Evolutionary conservation across 2,888 invertebrate genomes (phyloP), one percentile per base, ranked within the genome.

Genomic region (Abrostola tripartita): DNA sequence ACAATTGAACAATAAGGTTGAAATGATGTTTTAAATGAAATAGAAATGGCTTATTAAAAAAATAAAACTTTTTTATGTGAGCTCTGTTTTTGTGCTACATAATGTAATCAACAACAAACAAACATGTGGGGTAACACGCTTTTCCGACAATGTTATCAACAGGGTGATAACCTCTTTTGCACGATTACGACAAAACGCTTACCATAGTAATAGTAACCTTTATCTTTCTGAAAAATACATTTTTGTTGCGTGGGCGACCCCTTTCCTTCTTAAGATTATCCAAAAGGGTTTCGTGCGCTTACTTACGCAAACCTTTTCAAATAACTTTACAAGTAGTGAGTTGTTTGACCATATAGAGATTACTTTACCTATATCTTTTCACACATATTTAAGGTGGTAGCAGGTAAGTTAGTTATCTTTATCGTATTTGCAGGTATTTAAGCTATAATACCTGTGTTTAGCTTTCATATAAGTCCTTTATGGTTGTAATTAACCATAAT

Each of bases 201-300:
- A 61, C 57, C 52, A 74, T 52, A 50, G 59, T 55, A 63, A 61
- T 65, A 51, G 6, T 36, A 24, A 52, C 41, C 47, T 55, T 65
- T 52, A 67, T 62, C 52, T 60, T 52, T 42, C 60, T 44, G 70
- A 53, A 75, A 63, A 76, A 72, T 61, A 61, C 54, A 50, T 66
- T 61, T 57, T 42, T 49, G 52, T 51, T 56, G 57, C 60, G 64
- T 77, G 61, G 66, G 64, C 51, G 60, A 60, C 6, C 62, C 59
- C 78, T 76, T 76, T 78, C 61, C 75, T 65, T 52, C 53, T 74
- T 62, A 55, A 63, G 37, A 24, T 55, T 64, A 74, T 78, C 67
- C 67, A 76, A 67, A 57, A 68, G 47, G 42, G 73, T 77, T 77
- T 68, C 49, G 60, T 49, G 52, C 35, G 49, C 50, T 50, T 63